Evolutionary conservation across 2,888 invertebrate species (phyloP).

Genomic region (Dascillus cervinus): DNA sequence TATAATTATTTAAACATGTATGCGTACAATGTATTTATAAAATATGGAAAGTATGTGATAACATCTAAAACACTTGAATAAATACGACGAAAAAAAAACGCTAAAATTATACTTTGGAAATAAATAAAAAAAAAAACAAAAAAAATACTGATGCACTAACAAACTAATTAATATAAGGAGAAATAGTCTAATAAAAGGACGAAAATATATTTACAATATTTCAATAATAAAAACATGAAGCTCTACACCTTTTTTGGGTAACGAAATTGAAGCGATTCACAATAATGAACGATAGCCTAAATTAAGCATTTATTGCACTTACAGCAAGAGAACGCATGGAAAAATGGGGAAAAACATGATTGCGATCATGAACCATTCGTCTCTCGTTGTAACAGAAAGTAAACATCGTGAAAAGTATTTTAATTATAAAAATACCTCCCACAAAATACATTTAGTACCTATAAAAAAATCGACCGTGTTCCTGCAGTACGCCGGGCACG

Average conservation of each 20-base stretch:
- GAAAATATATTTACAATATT: constrained; percentile 10
- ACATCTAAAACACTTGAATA: constrained; percentile 12
- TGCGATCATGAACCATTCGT: too few relatives aligned
- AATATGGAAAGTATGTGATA: too few relatives aligned
- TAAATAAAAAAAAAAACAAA: constrained; percentile 16
- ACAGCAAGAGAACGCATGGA: constrained; percentile 23
- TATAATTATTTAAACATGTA: too few relatives aligned
- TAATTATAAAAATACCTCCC: constrained; percentile 18
- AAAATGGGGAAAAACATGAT: too few relatives aligned
- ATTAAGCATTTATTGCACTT: constrained; percentile 35
- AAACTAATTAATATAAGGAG: too few relatives aligned
- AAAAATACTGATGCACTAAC: constrained; percentile 9
- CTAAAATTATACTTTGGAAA: constrained; percentile 14
- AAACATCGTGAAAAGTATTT: constrained; percentile 15
- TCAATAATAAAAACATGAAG: constrained; percentile 8
- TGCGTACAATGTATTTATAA: not conserved
- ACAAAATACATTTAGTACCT: constrained; percentile 19
- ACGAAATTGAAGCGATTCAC: constrained; percentile 29
- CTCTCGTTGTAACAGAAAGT: constrained; percentile 18
- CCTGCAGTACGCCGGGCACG: constrained; percentile 12
- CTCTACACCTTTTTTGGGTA: constrained; percentile 11
- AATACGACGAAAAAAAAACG: constrained; percentile 14
- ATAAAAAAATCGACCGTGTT: constrained; percentile 15
- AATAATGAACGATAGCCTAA: constrained; percentile 36
- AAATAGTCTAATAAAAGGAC: too few relatives aligned